phyloP scores from a whole-genome alignment of 2,888 invertebrate genomes.

The Coelogynopora nodosa region DNA sequence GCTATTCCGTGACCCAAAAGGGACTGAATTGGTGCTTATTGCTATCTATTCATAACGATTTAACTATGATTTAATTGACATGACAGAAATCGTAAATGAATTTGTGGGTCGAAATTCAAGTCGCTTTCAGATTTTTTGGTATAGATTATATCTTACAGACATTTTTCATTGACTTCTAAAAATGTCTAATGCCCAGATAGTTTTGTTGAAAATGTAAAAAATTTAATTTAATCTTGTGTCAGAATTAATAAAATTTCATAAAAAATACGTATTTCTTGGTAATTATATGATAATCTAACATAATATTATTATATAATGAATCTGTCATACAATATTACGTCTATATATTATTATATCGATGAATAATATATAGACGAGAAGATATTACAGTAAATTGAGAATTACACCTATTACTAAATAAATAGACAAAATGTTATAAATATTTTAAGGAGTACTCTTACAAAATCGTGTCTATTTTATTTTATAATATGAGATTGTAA shows the following conservation, averaged over 20 bases:
- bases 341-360: background rate
- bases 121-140: too few species aligned
- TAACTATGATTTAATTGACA: too few species aligned
- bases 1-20: too few species aligned
- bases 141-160: too few species aligned
- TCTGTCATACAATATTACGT: background rate
- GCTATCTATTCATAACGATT: too few species aligned
- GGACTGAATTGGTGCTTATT: too few species aligned
- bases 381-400: background rate
- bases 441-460: background rate
- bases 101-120: background rate
- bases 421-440: background rate
- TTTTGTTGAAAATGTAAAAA: too few species aligned
- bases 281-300: background rate
- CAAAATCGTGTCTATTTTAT: background rate
- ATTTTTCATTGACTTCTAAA: background rate
- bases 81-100: too few species aligned
- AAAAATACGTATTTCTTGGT: background rate
- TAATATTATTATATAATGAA: background rate
- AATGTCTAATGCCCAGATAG: too few species aligned
- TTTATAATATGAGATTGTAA: background rate
- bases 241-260: too few species aligned
- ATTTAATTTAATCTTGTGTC: too few species aligned
- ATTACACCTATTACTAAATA: background rate
- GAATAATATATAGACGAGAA: background rate